Evolutionary conservation across 2,113 vertebrate genomes (phyloP), one percentile per base, ranked within the genome.

Genomic region (Terrapene triunguis): DNA sequence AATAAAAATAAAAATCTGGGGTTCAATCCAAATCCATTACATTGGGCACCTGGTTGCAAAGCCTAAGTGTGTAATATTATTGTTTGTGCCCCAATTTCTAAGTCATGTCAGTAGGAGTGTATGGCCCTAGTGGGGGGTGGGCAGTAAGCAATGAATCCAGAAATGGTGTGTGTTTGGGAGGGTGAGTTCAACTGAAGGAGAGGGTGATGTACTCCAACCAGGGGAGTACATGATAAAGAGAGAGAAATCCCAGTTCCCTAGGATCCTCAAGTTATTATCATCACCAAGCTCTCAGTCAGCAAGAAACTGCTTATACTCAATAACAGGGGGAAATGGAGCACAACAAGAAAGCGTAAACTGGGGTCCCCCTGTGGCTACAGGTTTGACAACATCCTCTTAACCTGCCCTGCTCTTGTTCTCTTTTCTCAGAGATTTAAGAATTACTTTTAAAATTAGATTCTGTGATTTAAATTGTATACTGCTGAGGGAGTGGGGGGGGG

Each of bases 401-500:
- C 35, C n/a, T 6, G 2, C 62, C 42, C n/a, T 89, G 11, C 48
- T 89, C 85, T 84, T 50, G 0, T 86, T 78, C 24, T 9, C 55
- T 19, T 55, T 69, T 72, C 22, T 65, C 50, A 19, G 85, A 55
- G 42, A 92, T 57, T 44, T 65, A 72, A 88, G 80, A 1, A 2
- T 87, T 55, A 3, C 13, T 76, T 42, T 48, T 48, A 21, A 74
- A 42, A 74, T 74, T 2, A 3, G 55, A 3, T 87, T 86, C 38
- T 24, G 29, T 84, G 89, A 53, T 3, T 53, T 27, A 89, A 42
- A n/a, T 80, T 93, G 82, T 85, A 53, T 91, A 76, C 5, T 17
- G 62, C 59, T 57, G 35, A 62, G 87, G 0, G 78, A 72, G 24
- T 32, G 82, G 22, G 84, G 4, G 27, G 54, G 84, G 82, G 89